A percentile compares a stretch with the other conserved stretches of the same genome.
phyloP scores from a whole-genome alignment of 2,888 invertebrate genomes.

The Eupeodes luniger region DNA sequence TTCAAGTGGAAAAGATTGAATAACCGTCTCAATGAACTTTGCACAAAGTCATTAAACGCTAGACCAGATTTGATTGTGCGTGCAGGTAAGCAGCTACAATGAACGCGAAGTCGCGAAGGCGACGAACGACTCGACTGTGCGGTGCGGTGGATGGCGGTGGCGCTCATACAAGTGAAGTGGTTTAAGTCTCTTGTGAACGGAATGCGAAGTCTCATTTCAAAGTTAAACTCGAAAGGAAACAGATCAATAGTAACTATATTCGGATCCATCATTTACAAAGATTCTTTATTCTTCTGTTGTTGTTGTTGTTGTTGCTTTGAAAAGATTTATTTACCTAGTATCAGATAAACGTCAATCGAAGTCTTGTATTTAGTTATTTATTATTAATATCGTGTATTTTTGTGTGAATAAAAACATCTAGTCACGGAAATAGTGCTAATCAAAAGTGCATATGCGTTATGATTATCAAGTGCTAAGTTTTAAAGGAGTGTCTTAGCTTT shows the following conservation, averaged over 20 bases:
- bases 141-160: too few species aligned
- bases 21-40: constrained; percentile 63
- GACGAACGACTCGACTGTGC: too few species aligned
- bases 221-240: constrained; percentile 52
- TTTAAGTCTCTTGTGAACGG: constrained; percentile 21
- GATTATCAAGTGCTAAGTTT: constrained; percentile 51
- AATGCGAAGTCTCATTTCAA: constrained; percentile 51
- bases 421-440: constrained; percentile 59
- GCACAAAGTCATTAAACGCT: constrained; percentile 35
- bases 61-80: background rate
- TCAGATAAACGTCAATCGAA: background rate
- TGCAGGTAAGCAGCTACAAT: background rate
- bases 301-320: background rate
- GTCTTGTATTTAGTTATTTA: background rate
- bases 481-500: background rate
- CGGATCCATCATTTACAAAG: constrained; percentile 30
- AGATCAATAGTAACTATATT: constrained; percentile 42
- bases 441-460: constrained; percentile 52
- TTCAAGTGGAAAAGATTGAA: constrained; percentile 61
- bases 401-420: constrained; percentile 5
- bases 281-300: background rate
- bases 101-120: background rate
- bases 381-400: background rate
- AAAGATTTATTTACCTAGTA: background rate
- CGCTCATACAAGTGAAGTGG: background rate